phyloP scores from a whole-genome alignment of 2,888 invertebrate genomes.

The Heliconius erato region DNA sequence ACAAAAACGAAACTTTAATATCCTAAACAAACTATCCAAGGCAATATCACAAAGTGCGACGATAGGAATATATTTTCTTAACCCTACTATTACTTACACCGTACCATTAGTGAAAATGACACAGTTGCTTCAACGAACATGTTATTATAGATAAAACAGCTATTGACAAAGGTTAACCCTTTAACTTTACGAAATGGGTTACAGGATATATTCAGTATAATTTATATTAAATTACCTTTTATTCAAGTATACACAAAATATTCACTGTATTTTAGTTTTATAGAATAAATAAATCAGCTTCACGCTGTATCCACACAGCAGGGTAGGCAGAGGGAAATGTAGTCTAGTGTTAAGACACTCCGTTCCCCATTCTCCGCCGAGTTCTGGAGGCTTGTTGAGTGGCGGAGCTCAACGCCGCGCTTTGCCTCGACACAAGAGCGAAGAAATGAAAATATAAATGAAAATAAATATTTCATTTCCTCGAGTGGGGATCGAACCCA shows the following conservation, averaged over 20 bases:
- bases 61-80: slow-evolving; percentile 14
- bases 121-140: slow-evolving; percentile 5
- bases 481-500: too few relatives aligned
- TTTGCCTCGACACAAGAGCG: too few relatives aligned
- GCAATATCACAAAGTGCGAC: not conserved
- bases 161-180: too few relatives aligned
- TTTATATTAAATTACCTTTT: not conserved
- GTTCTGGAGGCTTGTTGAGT: too few relatives aligned
- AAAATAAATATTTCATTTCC: too few relatives aligned
- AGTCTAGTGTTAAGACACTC: too few relatives aligned
- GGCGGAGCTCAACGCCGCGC: too few relatives aligned
- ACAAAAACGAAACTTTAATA: not conserved
- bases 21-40: not conserved
- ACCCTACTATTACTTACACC: not conserved
- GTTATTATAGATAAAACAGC: not conserved
- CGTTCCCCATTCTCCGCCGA: too few relatives aligned
- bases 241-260: not conserved
- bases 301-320: too few relatives aligned
- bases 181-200: not conserved
- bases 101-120: slow-evolving; percentile 20
- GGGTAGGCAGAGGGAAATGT: too few relatives aligned
- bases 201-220: not conserved
- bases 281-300: not conserved
- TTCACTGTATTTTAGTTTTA: not conserved
- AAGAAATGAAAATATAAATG: too few relatives aligned